A percentile compares a stretch with the other conserved stretches of the same genome.
Evolutionary conservation across 2,113 vertebrate species (phyloP).

Genomic region (Carlito syrichta): DNA sequence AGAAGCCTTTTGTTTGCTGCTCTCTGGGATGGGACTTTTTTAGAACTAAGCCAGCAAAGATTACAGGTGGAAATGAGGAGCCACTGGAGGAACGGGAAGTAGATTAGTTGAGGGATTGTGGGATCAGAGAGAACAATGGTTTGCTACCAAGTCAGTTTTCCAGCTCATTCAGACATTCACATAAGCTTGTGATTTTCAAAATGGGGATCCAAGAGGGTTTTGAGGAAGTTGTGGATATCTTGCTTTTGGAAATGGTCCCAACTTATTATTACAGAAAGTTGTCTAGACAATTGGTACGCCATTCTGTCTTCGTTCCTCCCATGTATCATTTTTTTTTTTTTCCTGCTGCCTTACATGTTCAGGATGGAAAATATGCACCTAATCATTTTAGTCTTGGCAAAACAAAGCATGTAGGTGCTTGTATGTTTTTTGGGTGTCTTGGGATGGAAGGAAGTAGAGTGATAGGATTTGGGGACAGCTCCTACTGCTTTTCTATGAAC

Average conservation of each 20-base stretch:
- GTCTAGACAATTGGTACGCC: background rate
- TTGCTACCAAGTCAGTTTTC: background rate
- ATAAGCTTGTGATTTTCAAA: background rate
- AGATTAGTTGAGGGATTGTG: background rate
- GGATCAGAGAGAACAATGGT: background rate
- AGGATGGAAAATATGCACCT: background rate
- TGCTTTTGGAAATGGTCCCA: background rate
- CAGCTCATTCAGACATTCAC: background rate
- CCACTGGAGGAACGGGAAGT: background rate
- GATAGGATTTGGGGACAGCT: background rate
- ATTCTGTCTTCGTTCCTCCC: background rate
- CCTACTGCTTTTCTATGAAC: background rate
- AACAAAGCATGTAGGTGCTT: background rate
- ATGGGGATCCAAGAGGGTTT: background rate
- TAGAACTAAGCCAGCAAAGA: background rate
- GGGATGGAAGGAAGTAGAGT: background rate
- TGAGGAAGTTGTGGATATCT: background rate
- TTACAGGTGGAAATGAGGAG: fast-evolving
- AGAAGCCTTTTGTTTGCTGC: background rate
- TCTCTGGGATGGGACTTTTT: background rate
- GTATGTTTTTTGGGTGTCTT: background rate
- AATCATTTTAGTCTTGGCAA: background rate
- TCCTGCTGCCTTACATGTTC: background rate
- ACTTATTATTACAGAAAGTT: background rate
- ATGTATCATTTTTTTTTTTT: background rate